These are phyloP conservation scores for Vespertilio murinus DNA, from an alignment of 2,797 vertebrate species.

Conservation along the genomic window DNA sequence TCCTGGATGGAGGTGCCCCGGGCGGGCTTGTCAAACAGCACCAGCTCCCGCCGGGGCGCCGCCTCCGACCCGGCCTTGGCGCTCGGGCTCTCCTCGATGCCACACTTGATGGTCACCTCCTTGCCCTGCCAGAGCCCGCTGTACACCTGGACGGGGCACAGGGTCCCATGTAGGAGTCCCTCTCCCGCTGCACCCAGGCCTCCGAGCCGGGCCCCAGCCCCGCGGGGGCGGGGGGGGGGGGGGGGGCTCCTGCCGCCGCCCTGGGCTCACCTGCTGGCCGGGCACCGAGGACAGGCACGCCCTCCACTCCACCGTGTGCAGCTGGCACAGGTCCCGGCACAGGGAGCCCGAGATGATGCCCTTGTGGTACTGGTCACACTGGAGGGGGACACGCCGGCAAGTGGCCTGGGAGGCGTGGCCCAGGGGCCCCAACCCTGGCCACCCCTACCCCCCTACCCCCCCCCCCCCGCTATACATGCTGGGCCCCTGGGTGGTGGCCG, in stretches of 20 bases:
- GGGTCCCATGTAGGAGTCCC: rapidly evolving
- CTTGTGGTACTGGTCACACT: slow-evolving; percentile 97
- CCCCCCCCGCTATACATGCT: not conserved
- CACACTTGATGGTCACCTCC: slow-evolving; percentile 95
- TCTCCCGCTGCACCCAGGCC: rapidly evolving
- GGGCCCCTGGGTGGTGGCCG: not conserved
- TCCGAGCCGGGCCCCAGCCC: not conserved
- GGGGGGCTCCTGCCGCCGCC: rapidly evolving
- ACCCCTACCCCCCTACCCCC: not conserved
- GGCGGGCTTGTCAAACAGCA: slow-evolving; percentile 94
- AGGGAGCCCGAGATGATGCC: slow-evolving; percentile 96
- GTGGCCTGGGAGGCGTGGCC: rapidly evolving
- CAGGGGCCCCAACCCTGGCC: not conserved
- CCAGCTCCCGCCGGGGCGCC: slow-evolving; percentile 86
- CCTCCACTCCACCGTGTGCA: slow-evolving; percentile 90
- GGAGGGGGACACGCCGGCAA: slow-evolving; percentile 1
- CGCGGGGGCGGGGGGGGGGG: not conserved
- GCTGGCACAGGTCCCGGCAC: slow-evolving; percentile 94
- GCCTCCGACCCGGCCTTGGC: slow-evolving; percentile 83
- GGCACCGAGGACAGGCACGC: slow-evolving; percentile 93
- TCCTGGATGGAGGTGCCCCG: slow-evolving; percentile 97
- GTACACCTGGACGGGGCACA: slow-evolving; percentile 89
- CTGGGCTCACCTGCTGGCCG: slow-evolving; percentile 89
- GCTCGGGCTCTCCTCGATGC: slow-evolving; percentile 87
- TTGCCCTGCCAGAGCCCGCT: slow-evolving; percentile 93